Percentiles rank a stretch among this genome's conserved stretches.
These are phyloP conservation scores for Heliconius charithonia DNA, from an alignment of 2,888 invertebrate species.

Conservation along the genomic window DNA sequence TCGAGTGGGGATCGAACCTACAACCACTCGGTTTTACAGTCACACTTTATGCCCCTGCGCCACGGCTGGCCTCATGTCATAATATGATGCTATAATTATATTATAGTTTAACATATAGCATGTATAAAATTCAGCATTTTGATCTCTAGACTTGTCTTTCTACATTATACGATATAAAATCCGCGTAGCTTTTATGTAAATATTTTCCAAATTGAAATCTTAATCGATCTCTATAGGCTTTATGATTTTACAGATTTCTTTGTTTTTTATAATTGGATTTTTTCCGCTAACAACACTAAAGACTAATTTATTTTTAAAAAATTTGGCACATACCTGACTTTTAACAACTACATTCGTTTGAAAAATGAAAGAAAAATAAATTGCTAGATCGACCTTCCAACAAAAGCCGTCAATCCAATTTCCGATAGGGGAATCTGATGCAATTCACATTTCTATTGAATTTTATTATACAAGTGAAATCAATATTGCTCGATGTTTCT, in stretches of 20 bases:
- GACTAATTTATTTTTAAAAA: conserved; percentile 11
- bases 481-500: conserved; percentile 21
- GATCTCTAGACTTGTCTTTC: no score
- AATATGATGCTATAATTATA: no score
- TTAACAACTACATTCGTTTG: conserved; percentile 34
- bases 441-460: conserved; percentile 39
- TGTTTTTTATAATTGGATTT: neutral
- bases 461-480: conserved; percentile 37
- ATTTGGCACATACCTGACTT: conserved; percentile 17
- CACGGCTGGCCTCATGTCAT: no score
- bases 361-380: conserved; percentile 42
- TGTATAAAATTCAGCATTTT: no score
- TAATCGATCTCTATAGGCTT: neutral
- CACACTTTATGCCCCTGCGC: no score
- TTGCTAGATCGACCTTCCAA: conserved; percentile 44
- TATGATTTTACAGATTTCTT: neutral
- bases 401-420: conserved; percentile 45
- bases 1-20: no score
- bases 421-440: conserved; percentile 43
- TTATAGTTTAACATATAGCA: no score
- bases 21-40: no score
- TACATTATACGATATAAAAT: no score
- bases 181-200: neutral
- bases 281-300: neutral
- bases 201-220: neutral